Evolutionary conservation across 2,797 vertebrate species (phyloP), one percentile per base, ranked within the genome.

Genomic region (Sus cebifrons): DNA sequence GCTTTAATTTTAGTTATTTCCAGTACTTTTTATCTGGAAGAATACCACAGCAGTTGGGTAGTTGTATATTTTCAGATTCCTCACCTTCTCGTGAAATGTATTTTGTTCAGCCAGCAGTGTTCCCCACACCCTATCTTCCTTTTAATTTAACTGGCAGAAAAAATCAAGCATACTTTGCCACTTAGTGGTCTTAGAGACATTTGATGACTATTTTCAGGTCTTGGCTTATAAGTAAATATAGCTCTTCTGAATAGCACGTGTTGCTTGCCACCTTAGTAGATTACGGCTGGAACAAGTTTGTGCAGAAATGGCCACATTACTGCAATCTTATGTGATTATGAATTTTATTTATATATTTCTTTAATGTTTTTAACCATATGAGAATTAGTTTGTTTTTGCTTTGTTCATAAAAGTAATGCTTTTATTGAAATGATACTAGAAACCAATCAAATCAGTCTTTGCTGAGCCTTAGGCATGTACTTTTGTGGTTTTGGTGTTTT

Each of bases 341-440:
- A 40, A 29, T 75, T 82, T 81, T 81, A 71, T 86, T 89, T 96
- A 79, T 54, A 36, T 2, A 77, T 91, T 91, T 94, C 32, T 79
- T 74, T 89, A 89, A 54, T 82, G 25, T 92, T 78, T 54, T 94
- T 94, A 65, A 86, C 56, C 67, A 52, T 60, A 58, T 54, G 44
- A 15, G 74, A 75, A 78, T 77, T 84, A 32, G 15, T 95, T 95
- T 49, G 27, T 95, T 92, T 97, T 40, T 78, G 17, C 60, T 96
- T 95, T 89, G 79, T 89, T 70, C 92, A 85, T 94, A 67, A 95
- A 95, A 89, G 32, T 73, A 62, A 89, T 87, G 17, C 29, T 68
- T 97, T 89, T 84, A 74, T 88, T 88, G 85, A 77, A 96, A 84
- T 96, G 75, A 58, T 97, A 89, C 60, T 95, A 87, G 65, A 96